Conservation (phyloP, 1,140 invertebrate species). For the Cepaea nemoralis region DNA sequence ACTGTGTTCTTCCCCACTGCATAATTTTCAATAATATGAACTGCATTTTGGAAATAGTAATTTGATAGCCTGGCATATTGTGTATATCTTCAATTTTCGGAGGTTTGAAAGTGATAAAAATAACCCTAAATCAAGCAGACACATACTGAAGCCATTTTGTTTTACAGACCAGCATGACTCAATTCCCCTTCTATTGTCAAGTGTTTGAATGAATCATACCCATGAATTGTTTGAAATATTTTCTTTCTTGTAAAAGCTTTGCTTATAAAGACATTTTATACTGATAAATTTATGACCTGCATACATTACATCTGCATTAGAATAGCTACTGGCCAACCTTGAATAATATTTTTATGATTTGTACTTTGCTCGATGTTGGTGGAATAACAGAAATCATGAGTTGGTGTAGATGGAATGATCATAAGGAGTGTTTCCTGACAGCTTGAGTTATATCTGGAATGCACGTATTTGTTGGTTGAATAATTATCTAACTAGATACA, state of each 20-base stretch:
- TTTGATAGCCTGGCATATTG: constrained; percentile 41
- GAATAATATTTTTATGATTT: constrained; percentile 24
- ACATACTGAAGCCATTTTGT: constrained; percentile 4
- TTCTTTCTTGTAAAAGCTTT: constrained; percentile 27
- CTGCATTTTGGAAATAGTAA: constrained; percentile 35
- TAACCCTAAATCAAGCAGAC: constrained; percentile 26
- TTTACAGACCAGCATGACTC: constrained; percentile 19
- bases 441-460: constrained; percentile 13
- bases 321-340: constrained; percentile 21
- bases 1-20: not conserved
- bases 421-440: not conserved
- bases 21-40: constrained; percentile 14
- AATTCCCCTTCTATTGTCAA: not conserved
- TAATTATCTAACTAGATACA: not conserved
- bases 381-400: constrained; percentile 19
- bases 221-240: not conserved
- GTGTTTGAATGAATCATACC: constrained; percentile 17
- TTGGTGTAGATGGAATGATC: constrained; percentile 22
- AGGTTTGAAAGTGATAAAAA: constrained; percentile 1
- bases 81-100: constrained; percentile 20
- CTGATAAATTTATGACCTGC: constrained; percentile 23
- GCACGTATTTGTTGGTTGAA: constrained; percentile 5
- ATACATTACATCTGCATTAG: constrained; percentile 21
- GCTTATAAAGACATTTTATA: constrained; percentile 23
- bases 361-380: constrained; percentile 15